These are phyloP conservation scores for Dicyrtoma fusca DNA, from an alignment of 2,888 invertebrate species.

Conservation along the genomic window DNA sequence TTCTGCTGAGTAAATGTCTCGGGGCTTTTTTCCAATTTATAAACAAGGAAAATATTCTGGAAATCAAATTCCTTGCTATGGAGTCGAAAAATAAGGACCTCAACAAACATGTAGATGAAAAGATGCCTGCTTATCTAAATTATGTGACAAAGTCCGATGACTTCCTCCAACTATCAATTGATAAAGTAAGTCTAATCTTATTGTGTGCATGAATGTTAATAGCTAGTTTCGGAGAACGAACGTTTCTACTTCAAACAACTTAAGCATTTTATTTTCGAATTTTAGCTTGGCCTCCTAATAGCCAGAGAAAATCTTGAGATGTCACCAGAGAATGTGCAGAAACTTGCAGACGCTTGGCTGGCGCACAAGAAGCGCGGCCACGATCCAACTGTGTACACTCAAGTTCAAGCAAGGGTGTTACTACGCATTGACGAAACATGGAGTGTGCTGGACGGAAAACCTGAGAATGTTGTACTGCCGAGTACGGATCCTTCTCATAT, in stretches of 20 bases:
- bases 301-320: not conserved
- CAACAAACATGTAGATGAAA: not conserved
- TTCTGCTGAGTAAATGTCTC: not conserved
- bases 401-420: slow-evolving; percentile 1
- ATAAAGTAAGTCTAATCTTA: slow-evolving; percentile 1
- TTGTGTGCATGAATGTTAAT: not conserved
- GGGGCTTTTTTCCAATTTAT: not conserved
- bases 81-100: slow-evolving; percentile 5
- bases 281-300: not conserved
- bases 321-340: not conserved
- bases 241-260: not conserved
- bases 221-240: not conserved
- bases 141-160: not conserved
- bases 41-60: slow-evolving; percentile 2
- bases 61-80: slow-evolving; percentile 6
- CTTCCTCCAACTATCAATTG: slow-evolving; percentile 11
- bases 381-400: not conserved
- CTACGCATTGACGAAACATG: not conserved
- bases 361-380: not conserved
- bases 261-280: not conserved
- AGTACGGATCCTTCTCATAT: not conserved
- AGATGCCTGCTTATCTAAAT: not conserved
- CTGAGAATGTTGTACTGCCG: not conserved
- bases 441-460: slow-evolving; percentile 23
- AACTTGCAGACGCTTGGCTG: slow-evolving; percentile 18